phyloP scores from a whole-genome alignment of 2,797 vertebrate species.

The Paedocypris micromegethes region DNA sequence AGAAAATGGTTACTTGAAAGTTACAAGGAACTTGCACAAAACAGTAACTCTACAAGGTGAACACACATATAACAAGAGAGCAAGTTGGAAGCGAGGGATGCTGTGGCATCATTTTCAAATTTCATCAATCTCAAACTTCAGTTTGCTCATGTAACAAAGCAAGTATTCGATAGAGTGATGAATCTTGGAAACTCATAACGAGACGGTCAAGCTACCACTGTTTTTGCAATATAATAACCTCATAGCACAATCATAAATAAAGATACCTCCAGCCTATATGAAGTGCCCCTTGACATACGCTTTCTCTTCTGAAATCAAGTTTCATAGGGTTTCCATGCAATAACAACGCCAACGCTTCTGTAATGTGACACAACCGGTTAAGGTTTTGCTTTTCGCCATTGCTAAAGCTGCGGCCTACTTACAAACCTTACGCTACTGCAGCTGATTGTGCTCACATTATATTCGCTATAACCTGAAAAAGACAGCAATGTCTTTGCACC shows the following conservation, averaged over 20 bases:
- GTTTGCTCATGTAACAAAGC: too few relatives aligned
- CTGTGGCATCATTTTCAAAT: too few relatives aligned
- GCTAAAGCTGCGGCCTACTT: neutral
- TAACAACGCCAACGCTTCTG: neutral
- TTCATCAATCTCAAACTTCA: too few relatives aligned
- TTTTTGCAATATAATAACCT: too few relatives aligned
- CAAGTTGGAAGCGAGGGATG: too few relatives aligned
- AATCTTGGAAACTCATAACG: too few relatives aligned
- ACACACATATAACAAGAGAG: too few relatives aligned
- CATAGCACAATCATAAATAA: neutral
- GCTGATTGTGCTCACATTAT: constrained; percentile 20
- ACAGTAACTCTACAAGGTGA: too few relatives aligned
- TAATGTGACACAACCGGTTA: constrained; percentile 2
- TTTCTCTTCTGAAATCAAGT: neutral
- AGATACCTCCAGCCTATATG: constrained; percentile 18
- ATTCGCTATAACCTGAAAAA: constrained; percentile 12
- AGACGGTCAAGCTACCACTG: too few relatives aligned
- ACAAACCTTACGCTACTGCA: constrained; percentile 8
- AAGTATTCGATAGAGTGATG: too few relatives aligned
- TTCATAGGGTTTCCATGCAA: constrained; percentile 13
- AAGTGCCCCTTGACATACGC: constrained; percentile 5
- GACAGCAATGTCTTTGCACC: neutral
- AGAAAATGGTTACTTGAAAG: too few relatives aligned
- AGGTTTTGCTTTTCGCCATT: neutral
- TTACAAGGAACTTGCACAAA: too few relatives aligned